Conservation (phyloP, 2,113 vertebrate genomes). For the Sarotherodon lohbergeri region DNA sequence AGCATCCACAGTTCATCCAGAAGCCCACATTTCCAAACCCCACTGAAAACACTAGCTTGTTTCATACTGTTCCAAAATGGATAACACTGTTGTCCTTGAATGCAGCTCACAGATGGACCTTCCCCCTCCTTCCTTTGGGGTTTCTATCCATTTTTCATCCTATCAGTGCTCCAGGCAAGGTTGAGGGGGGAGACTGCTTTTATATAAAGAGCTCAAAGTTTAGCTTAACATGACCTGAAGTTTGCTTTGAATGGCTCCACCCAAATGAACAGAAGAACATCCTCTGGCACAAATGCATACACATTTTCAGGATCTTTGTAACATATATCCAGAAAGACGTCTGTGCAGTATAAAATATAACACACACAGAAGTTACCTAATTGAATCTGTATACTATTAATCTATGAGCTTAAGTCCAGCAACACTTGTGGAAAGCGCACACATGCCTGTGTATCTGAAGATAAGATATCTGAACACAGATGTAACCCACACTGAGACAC, state of each 20-base stretch:
- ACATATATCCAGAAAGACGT: background rate
- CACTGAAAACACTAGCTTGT: conserved; percentile 61
- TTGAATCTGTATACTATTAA: background rate
- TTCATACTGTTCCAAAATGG: conserved; percentile 68
- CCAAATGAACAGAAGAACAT: background rate
- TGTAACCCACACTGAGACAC: background rate
- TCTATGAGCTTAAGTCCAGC: background rate
- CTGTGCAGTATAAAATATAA: background rate
- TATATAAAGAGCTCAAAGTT: conserved; percentile 31
- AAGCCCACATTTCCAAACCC: conserved; percentile 35
- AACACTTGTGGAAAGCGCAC: background rate
- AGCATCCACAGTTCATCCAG: conserved; percentile 58
- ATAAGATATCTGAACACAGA: background rate
- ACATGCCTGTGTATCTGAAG: background rate
- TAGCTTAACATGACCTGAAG: conserved; percentile 20
- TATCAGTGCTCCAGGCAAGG: conserved; percentile 55
- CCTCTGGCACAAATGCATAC: background rate
- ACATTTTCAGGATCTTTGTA: background rate
- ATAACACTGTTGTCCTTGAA: conserved; percentile 72
- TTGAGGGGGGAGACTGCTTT: conserved; percentile 8
- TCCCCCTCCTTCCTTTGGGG: conserved; percentile 46
- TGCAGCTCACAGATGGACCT: conserved; percentile 65
- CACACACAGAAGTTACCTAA: background rate
- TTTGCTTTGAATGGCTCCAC: background rate
- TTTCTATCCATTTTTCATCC: conserved; percentile 62